Evolutionary conservation across 2,888 invertebrate genomes (phyloP), one percentile per base, ranked within the genome.

Genomic region (Hoplodrina ambigua): DNA sequence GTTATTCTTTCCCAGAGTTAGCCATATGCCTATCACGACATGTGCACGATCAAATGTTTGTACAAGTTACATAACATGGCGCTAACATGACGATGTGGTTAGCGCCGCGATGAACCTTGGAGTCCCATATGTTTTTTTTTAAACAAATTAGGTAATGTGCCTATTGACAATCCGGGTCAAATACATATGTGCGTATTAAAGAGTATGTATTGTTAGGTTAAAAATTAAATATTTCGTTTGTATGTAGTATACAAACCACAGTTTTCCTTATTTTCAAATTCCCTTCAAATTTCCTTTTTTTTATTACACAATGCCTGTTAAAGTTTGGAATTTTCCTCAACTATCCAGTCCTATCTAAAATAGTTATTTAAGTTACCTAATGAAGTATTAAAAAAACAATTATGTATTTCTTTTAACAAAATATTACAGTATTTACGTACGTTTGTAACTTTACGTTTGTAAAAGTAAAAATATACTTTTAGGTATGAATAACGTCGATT

Each of bases 121-220:
- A 72, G 75, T 79, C 86, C 87, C 92, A 93, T 93, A 91, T 93
- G 93, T 70, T 78, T 68, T 88, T n/a, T 93, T 93, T 90, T 90
- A 90, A 90, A 93, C 94, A 93, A 93, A 93, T 94, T 94, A 92
- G 92, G 93, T 91, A 93, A 92, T 90, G 88, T 87, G 87, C 88
- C 90, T 92, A 93, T 93, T 94, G 91, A 88, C 86, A 83, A 91
- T 89, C 83, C 92, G 87, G 93, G 92, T 91, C 92, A 89, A 88
- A 89, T 71, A 74, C 66, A 71, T 41, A 41, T 70, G 73, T 78
- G 62, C 62, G 41, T 70, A 19, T 33, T 56, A 52, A 52, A 54
- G 59, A 62, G 52, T 49, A 25, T 46, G 17, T 46, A 17, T 15
- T 17, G 17, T 46, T 5, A 17, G 17, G 3, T 46, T 17, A 46